Evolutionary conservation across 2,888 invertebrate species (phyloP).

Genomic region (Clunio marinus): DNA sequence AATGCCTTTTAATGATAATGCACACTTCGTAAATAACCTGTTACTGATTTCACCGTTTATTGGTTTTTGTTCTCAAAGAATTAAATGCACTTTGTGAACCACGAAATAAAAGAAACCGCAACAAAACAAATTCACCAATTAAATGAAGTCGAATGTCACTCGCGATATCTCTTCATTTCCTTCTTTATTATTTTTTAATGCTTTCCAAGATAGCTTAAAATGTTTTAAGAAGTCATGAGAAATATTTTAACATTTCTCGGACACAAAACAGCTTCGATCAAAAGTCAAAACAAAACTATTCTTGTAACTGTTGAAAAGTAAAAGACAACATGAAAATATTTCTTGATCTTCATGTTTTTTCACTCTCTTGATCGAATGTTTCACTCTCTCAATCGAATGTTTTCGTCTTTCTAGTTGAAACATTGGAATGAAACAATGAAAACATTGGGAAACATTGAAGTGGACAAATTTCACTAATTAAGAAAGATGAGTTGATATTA

Average conservation of each 20-base stretch:
- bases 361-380: slow-evolving; percentile 18
- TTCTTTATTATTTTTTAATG: neutral
- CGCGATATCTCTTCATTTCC: slow-evolving; percentile 11
- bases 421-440: neutral
- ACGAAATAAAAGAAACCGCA: slow-evolving; percentile 1
- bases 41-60: neutral
- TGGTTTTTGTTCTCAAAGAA: neutral
- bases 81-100: neutral
- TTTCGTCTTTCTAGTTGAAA: neutral
- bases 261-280: slow-evolving; percentile 25
- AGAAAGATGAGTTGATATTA: neutral
- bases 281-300: slow-evolving; percentile 39
- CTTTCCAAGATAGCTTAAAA: neutral
- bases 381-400: too few relatives aligned
- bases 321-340: neutral
- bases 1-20: slow-evolving; percentile 18
- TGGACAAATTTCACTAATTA: too few relatives aligned
- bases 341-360: neutral
- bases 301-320: slow-evolving; percentile 19
- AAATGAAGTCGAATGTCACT: slow-evolving; percentile 26
- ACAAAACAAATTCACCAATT: slow-evolving; percentile 29
- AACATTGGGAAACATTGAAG: neutral
- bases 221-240: neutral
- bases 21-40: slow-evolving; percentile 11
- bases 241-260: neutral